These are phyloP conservation scores for Drosophila crucigera DNA, from an alignment of 2,888 invertebrate species.

Conservation along the genomic window DNA sequence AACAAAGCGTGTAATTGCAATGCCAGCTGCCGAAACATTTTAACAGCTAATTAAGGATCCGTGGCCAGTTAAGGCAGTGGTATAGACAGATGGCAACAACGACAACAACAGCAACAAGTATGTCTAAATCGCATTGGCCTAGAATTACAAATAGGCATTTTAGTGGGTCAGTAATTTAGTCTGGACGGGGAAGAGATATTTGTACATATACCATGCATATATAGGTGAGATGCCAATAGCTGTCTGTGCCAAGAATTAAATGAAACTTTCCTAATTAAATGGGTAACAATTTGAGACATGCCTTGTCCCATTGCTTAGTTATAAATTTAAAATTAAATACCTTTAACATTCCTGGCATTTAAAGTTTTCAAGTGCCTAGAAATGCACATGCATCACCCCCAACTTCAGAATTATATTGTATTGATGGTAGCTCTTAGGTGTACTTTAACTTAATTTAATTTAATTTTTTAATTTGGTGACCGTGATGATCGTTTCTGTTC, in stretches of 20 bases:
- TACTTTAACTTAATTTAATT: neutral
- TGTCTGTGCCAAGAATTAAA: neutral
- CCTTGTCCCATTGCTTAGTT: too few species aligned
- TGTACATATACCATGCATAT: neutral
- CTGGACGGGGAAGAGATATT: neutral
- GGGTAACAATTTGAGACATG: neutral
- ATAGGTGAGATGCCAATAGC: neutral
- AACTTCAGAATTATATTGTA: neutral
- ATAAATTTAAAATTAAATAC: neutral
- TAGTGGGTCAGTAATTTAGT: neutral
- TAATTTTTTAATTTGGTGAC: neutral
- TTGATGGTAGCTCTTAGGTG: neutral
- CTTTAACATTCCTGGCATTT: neutral
- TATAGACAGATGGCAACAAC: neutral
- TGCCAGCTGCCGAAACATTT: slow-evolving; percentile 62
- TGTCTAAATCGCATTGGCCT: neutral
- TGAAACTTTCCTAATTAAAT: neutral
- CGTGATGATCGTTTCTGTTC: neutral
- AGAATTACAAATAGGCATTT: neutral
- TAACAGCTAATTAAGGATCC: slow-evolving; percentile 65
- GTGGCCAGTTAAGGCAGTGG: neutral
- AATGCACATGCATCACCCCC: neutral
- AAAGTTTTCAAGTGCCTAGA: neutral
- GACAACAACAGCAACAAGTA: neutral
- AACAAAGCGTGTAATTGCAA: slow-evolving; percentile 68